phyloP scores from a whole-genome alignment of 2,797 vertebrate species.

The Dendrocincla fuliginosa region DNA sequence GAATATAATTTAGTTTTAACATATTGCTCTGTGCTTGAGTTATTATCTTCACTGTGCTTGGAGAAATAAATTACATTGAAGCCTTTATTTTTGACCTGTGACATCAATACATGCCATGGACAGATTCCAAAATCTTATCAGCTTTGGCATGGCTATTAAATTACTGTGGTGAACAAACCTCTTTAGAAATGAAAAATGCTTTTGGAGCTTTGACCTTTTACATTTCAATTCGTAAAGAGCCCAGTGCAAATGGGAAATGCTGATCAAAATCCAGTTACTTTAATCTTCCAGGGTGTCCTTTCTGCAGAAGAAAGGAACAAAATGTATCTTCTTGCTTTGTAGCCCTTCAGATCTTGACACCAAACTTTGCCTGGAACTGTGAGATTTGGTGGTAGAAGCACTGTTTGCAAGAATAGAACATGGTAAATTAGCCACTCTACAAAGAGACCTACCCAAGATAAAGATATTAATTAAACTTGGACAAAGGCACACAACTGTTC shows the following conservation, averaged over 20 bases:
- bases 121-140: constrained; percentile 75
- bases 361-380: not conserved
- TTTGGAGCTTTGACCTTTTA: constrained; percentile 75
- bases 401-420: not conserved
- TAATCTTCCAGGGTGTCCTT: constrained; percentile 66
- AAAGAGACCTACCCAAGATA: not conserved
- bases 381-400: not conserved
- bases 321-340: constrained; percentile 25
- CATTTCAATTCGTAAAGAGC: constrained; percentile 73
- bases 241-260: constrained; percentile 70
- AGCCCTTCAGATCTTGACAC: not conserved
- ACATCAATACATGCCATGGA: constrained; percentile 75
- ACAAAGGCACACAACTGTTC: not conserved
- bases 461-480: not conserved
- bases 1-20: constrained; percentile 77
- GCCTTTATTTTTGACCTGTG: constrained; percentile 76
- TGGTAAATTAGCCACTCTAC: not conserved
- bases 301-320: constrained; percentile 52
- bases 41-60: constrained; percentile 73
- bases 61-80: constrained; percentile 75
- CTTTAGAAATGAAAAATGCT: constrained; percentile 77
- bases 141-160: constrained; percentile 75
- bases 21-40: constrained; percentile 73
- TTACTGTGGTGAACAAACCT: constrained; percentile 73
- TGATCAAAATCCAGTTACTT: constrained; percentile 74